A percentile compares a stretch with the other conserved stretches of the same genome.
Conservation (phyloP, 2,888 invertebrate genomes). For the Leptopterna dolabrata region DNA sequence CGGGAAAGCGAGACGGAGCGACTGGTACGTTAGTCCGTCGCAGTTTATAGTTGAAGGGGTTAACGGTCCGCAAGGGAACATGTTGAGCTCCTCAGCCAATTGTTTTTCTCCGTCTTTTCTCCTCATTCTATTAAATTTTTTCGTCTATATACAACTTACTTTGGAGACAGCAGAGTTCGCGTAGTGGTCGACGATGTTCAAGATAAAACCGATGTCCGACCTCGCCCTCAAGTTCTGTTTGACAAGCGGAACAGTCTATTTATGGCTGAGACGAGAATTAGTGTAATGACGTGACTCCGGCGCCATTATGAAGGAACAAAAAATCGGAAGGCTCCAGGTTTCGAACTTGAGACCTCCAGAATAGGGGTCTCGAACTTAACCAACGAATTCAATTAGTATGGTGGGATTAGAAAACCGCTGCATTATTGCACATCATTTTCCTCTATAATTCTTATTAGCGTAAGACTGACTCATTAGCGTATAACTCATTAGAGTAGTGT, state of each 20-base stretch:
- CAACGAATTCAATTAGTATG: no score
- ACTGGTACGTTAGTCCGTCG: conserved; percentile 20
- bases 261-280: neutral
- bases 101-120: conserved; percentile 8
- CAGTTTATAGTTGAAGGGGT: conserved; percentile 39
- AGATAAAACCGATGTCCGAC: conserved; percentile 30
- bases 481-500: no score
- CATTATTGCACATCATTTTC: no score
- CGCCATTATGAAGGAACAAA: no score
- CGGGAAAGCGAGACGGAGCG: neutral
- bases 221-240: neutral
- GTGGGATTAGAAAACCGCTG: no score
- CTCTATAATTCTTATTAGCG: no score
- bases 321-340: no score
- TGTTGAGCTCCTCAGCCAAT: conserved; percentile 2
- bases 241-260: neutral
- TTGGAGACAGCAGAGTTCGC: neutral
- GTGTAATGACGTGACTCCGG: no score
- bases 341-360: no score
- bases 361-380: no score
- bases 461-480: no score
- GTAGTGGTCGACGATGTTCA: neutral
- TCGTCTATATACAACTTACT: neutral
- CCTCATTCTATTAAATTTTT: neutral
- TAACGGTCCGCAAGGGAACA: conserved; percentile 46